phyloP scores from a whole-genome alignment of 2,113 vertebrate species.

The Cavia aperea region DNA sequence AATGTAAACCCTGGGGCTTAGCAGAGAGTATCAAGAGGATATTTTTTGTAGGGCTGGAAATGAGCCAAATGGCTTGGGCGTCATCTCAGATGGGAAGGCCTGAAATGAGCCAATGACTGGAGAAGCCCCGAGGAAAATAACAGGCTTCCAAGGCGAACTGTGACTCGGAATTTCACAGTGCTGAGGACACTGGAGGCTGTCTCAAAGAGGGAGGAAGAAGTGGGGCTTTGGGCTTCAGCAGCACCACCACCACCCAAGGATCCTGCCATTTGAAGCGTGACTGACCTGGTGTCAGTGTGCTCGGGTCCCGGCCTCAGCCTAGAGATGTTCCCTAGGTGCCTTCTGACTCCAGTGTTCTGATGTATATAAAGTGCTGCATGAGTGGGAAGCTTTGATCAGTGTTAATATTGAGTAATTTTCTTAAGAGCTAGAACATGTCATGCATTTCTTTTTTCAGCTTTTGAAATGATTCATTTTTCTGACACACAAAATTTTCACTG shows the following conservation, averaged over 20 bases:
- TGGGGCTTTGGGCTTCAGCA: neutral
- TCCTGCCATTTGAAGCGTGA: neutral
- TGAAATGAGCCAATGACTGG: neutral
- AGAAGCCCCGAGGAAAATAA: neutral
- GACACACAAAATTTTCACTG: conserved; percentile 14
- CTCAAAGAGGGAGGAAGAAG: neutral
- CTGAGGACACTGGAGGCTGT: neutral
- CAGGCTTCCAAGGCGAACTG: neutral
- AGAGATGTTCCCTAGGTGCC: neutral
- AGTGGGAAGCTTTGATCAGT: neutral
- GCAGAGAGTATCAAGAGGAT: neutral
- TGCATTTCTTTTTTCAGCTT: conserved; percentile 22
- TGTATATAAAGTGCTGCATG: neutral
- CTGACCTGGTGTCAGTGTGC: rapidly evolving
- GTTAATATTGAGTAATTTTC: conserved; percentile 23
- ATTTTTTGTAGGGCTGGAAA: neutral
- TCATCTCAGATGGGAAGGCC: neutral
- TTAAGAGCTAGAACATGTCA: conserved; percentile 30
- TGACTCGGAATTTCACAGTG: neutral
- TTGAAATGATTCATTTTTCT: conserved; percentile 47
- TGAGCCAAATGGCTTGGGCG: neutral
- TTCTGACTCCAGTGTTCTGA: neutral
- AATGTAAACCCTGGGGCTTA: neutral
- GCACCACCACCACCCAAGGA: neutral
- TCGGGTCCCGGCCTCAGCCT: neutral